A percentile compares a stretch with the other conserved stretches of the same genome.
Evolutionary conservation across 1,140 invertebrate genomes (phyloP).

Genomic region (Gonatopus flavifemur): DNA sequence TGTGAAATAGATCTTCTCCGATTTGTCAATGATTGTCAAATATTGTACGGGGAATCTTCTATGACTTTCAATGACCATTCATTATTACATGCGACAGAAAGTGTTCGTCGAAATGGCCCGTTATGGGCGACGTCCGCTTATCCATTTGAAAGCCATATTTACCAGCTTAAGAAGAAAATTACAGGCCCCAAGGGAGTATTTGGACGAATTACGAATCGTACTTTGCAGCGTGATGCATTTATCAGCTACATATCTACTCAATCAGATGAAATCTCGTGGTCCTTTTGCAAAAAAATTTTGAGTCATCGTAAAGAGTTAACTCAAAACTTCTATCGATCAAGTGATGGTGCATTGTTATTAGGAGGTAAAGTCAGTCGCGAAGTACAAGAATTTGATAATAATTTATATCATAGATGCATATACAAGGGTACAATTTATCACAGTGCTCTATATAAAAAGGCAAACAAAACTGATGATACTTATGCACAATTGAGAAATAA

Average conservation of each 20-base stretch:
- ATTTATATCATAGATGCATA: neutral
- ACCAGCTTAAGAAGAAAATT: slow-evolving; percentile 16
- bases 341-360: neutral
- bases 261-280: neutral
- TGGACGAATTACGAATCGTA: slow-evolving; percentile 17
- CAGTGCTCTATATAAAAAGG: no score
- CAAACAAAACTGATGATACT: no score
- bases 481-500: no score
- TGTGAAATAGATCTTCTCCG: slow-evolving; percentile 18
- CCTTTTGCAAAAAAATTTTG: slow-evolving; percentile 8
- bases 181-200: slow-evolving; percentile 17
- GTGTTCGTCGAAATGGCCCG: slow-evolving; percentile 19
- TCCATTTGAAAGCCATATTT: slow-evolving; percentile 19
- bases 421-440: no score
- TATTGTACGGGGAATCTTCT: slow-evolving; percentile 13
- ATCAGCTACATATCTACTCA: neutral
- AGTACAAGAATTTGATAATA: no score
- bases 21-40: slow-evolving; percentile 23
- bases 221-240: slow-evolving; percentile 6
- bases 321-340: neutral
- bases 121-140: slow-evolving; percentile 25
- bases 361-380: neutral
- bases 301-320: neutral
- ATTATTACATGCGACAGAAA: slow-evolving; percentile 12
- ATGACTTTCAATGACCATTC: slow-evolving; percentile 27